phyloP scores from a whole-genome alignment of 92 coral and sea anemone species.

The Siderastrea siderea region DNA sequence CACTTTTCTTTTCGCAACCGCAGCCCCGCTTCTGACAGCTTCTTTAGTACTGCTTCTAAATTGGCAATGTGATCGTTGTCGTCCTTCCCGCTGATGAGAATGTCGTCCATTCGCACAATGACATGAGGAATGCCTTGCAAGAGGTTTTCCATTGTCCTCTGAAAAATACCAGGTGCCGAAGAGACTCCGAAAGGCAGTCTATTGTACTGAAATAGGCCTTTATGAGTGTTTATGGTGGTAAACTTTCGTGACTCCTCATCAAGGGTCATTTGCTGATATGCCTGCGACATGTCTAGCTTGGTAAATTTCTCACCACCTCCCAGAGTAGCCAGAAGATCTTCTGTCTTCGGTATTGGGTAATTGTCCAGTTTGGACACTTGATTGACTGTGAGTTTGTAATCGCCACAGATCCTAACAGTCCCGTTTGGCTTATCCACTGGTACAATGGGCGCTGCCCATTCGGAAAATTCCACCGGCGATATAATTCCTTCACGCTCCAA shows the following conservation, averaged over 20 bases:
- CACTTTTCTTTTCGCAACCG: constrained; percentile 44
- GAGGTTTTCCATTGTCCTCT: constrained; percentile 65
- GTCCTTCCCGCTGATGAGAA: constrained; percentile 56
- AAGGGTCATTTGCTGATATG: constrained; percentile 58
- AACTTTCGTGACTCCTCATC: constrained; percentile 60
- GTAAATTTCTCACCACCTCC: constrained; percentile 60
- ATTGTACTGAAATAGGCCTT: constrained; percentile 54
- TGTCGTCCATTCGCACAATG: constrained; percentile 61
- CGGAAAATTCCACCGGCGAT: constrained; percentile 52
- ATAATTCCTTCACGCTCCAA: constrained; percentile 43
- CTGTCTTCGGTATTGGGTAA: constrained; percentile 73
- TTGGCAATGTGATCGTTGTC: constrained; percentile 54
- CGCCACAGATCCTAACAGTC: constrained; percentile 61
- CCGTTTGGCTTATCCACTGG: constrained; percentile 49
- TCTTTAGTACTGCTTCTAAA: constrained; percentile 51
- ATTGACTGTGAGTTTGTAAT: constrained; percentile 68
- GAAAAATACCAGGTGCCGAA: constrained; percentile 61
- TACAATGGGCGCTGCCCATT: constrained; percentile 72
- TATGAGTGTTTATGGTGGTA: constrained; percentile 66
- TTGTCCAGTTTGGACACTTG: constrained; percentile 65
- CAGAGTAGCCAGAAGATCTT: constrained; percentile 67
- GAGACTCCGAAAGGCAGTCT: constrained; percentile 48
- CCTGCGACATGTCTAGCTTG: constrained; percentile 74
- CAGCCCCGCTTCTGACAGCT: constrained; percentile 52
- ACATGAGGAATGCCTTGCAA: constrained; percentile 71